Conservation (phyloP, 2,888 invertebrate species). For the Sinohyriopsis cumingii region DNA sequence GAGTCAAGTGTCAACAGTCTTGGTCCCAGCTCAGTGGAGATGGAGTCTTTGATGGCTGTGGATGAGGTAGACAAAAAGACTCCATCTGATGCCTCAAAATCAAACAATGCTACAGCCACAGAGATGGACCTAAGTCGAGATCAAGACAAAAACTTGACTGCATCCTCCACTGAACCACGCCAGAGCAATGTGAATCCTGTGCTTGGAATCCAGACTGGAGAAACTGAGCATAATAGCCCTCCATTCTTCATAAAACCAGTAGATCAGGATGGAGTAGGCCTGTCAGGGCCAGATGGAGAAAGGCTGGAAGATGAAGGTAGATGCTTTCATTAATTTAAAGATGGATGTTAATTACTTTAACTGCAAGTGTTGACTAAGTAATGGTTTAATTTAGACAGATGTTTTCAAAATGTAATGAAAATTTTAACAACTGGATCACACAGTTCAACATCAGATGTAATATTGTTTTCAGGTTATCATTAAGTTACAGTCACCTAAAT, state of each 20-base stretch:
- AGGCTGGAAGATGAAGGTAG: constrained; percentile 65
- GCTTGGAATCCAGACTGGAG: constrained; percentile 50
- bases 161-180: too few species aligned
- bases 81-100: too few species aligned
- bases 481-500: too few species aligned
- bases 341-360: background rate
- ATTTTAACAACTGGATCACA: too few species aligned
- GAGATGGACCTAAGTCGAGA: background rate
- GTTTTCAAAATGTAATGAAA: too few species aligned
- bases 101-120: background rate
- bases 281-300: constrained; percentile 55
- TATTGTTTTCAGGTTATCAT: too few species aligned
- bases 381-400: too few species aligned
- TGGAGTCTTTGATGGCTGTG: background rate
- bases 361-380: too few species aligned
- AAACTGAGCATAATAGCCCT: constrained; percentile 51
- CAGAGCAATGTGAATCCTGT: constrained; percentile 24
- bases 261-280: constrained; percentile 60
- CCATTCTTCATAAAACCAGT: constrained; percentile 69
- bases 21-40: background rate
- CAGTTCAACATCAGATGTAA: too few species aligned
- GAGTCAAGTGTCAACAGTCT: constrained; percentile 2
- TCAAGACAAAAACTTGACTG: background rate
- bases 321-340: background rate
- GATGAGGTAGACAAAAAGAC: too few species aligned